These are phyloP conservation scores for Urocolius indicus DNA, from an alignment of 2,113 vertebrate species.

Conservation along the genomic window DNA sequence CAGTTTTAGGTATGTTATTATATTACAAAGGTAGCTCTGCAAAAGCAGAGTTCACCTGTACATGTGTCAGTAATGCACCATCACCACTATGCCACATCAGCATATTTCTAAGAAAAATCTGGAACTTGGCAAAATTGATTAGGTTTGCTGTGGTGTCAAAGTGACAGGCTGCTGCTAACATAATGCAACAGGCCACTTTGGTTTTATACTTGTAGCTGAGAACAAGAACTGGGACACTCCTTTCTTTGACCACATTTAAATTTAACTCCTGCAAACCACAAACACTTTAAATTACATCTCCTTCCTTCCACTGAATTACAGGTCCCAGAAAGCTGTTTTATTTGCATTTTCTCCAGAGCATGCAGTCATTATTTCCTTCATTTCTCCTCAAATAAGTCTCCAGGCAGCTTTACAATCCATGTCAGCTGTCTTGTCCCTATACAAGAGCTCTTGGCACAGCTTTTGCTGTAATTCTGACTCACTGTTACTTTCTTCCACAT, in stretches of 20 bases:
- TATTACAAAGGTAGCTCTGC: background rate
- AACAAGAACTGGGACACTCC: background rate
- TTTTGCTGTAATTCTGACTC: conserved; percentile 44
- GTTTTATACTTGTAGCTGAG: background rate
- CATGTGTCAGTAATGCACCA: background rate
- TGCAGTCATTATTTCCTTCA: conserved; percentile 16
- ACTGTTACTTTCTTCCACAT: conserved; percentile 41
- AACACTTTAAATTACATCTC: background rate
- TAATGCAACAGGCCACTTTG: background rate
- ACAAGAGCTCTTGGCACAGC: conserved; percentile 25
- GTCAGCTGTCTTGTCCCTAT: conserved; percentile 28
- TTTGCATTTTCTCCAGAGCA: background rate
- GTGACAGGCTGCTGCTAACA: background rate
- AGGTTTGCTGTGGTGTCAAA: background rate
- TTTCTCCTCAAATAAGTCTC: background rate
- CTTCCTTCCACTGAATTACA: conserved; percentile 24
- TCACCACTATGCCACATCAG: background rate
- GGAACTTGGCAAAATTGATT: background rate
- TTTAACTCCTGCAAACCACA: conserved; percentile 47
- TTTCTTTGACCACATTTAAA: conserved; percentile 8
- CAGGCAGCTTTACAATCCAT: conserved; percentile 15
- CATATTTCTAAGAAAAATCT: accelerated
- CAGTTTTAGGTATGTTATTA: background rate
- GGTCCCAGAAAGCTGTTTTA: background rate
- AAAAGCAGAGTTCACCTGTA: background rate